Base-by-base conservation (phyloP, 2,797 vertebrate genomes). In the Catamblyrhynchus diadema region DNA sequence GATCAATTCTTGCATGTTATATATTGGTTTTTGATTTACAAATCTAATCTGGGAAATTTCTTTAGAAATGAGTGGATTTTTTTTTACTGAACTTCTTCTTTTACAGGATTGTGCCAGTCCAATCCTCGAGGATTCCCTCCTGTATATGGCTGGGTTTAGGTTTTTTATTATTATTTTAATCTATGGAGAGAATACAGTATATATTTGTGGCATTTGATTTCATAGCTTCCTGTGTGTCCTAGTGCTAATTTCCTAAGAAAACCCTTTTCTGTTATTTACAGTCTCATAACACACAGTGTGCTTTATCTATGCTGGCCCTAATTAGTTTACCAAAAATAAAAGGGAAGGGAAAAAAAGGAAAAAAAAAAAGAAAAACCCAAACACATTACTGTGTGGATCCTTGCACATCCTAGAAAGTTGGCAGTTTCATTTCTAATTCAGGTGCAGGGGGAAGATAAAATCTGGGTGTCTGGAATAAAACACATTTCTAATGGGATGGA, bases 11-110 rank as follows among this genome's bases (percentile, higher is more conserved):
- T 98, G 98, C 98, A 98, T 98, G 98, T 99, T 98, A 98, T 98
- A 98, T 98, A 99, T 99, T 99, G 98, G 98, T 98, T 99, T 99
- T 99, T 99, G 98, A 99, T 99, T 99, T 99, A 99, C 98, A 98
- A 99, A 99, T 99, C 98, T 99, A 99, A 99, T 99, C 98, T 98
- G 97, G 98, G 97, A 98, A 98, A 98, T 99, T 98, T 98, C 97
- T 98, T 97, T 96, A 97, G 97, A 97, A 97, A 98, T 98, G 98
- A 98, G 96, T 94, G 92, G 96, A 94, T 95, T 98, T 97, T 93
- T 96, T 96, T 97, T 96, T 97, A 96, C 97, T 95, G 90, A 97
- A 98, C 96, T 96, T 91, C 96, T 96, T 95, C 32, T 65, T 88
- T 95, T 94, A 84, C 91, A 96, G 90, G 96, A 95, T 94, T 94